phyloP scores from a whole-genome alignment of 2,888 invertebrate species.

The Taphrorychus bicolor region DNA sequence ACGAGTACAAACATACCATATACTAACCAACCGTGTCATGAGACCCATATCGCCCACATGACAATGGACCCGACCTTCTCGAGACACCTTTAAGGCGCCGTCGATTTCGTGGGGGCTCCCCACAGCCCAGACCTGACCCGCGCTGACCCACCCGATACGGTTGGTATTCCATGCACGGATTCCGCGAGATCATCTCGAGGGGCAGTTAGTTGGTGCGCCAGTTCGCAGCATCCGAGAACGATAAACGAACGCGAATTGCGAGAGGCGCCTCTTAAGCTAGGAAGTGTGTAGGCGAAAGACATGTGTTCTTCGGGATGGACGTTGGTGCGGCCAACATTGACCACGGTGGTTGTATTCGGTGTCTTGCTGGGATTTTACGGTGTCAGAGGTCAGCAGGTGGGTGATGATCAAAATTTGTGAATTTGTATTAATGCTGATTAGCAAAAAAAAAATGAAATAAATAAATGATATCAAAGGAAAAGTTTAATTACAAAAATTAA shows the following conservation, averaged over 20 bases:
- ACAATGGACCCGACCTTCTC: conserved; percentile 3
- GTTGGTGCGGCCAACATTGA: not conserved
- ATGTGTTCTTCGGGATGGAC: conserved; percentile 5
- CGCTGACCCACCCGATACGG: conserved; percentile 27
- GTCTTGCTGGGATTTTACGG: not conserved
- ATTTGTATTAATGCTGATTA: too few species aligned
- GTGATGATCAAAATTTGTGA: not conserved
- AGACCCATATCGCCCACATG: not conserved
- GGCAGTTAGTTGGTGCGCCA: conserved; percentile 11
- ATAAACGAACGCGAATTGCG: conserved; percentile 13
- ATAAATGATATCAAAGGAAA: too few species aligned
- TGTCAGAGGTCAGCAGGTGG: not conserved
- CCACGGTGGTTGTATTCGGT: not conserved
- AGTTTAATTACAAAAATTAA: too few species aligned
- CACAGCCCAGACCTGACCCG: conserved; percentile 19
- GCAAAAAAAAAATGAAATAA: too few species aligned
- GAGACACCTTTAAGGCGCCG: not conserved
- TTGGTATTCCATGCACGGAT: conserved; percentile 24
- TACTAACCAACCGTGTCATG: not conserved
- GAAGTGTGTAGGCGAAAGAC: conserved; percentile 6
- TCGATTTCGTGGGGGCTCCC: not conserved
- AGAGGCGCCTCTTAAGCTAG: not conserved
- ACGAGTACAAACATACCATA: too few species aligned
- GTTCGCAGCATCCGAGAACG: conserved; percentile 21
- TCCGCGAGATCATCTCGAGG: conserved; percentile 11